phyloP scores from a whole-genome alignment of 2,888 invertebrate genomes.

The Lissonota sp. region DNA sequence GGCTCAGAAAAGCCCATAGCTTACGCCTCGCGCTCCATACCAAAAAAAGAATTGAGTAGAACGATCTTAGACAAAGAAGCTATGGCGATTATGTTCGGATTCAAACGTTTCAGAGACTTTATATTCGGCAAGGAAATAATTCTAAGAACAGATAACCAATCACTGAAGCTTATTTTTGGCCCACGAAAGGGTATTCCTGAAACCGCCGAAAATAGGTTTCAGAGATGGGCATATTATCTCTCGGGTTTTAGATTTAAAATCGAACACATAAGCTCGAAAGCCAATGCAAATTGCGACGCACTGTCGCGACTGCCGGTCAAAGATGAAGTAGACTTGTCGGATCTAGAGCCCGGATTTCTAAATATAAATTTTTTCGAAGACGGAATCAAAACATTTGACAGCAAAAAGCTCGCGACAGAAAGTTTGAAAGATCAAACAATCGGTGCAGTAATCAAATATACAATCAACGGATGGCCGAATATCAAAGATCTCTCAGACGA shows the following conservation, averaged over 20 bases:
- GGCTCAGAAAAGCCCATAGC: slow-evolving; percentile 24
- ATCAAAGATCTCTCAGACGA: not conserved
- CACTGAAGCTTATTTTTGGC: not conserved
- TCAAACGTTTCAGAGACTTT: slow-evolving; percentile 20
- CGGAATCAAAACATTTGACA: not conserved
- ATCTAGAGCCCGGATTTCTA: not conserved
- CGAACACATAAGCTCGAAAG: slow-evolving; percentile 37
- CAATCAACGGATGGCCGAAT: not conserved
- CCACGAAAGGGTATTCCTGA: not conserved
- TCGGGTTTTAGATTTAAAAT: not conserved
- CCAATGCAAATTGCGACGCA: slow-evolving; percentile 50
- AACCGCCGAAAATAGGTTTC: not conserved
- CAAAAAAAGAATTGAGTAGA: slow-evolving; percentile 2
- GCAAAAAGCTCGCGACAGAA: not conserved
- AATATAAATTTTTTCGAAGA: not conserved
- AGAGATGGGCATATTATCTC: slow-evolving; percentile 1
- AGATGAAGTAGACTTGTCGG: slow-evolving; percentile 23
- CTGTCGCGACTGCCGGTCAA: slow-evolving; percentile 46
- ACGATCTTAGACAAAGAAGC: slow-evolving; percentile 31
- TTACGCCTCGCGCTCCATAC: not conserved
- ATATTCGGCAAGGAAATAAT: not conserved
- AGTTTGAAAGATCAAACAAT: not conserved
- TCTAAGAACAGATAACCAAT: slow-evolving; percentile 4
- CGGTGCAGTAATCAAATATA: not conserved
- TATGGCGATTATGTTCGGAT: not conserved